Base-by-base conservation (phyloP, 2,797 vertebrate species). In the Xenentodon cancila region DNA sequence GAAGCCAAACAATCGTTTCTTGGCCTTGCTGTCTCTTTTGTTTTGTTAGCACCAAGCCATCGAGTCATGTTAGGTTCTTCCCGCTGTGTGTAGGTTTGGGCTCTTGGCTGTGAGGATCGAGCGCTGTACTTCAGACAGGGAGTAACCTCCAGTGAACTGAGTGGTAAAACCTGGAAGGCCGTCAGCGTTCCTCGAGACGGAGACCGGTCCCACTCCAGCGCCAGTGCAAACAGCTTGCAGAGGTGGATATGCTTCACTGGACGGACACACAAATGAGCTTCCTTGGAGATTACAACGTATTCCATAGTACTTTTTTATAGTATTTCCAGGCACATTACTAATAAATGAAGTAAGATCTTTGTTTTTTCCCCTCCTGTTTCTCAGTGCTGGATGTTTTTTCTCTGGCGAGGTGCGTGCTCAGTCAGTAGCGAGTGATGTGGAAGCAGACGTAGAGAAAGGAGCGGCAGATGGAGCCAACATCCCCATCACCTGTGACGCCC, bases 381-480 rank as follows among this genome's bases (percentile, higher is more conserved):
- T 45, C 85, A 99, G 98, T 17, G 97, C 97, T 6, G 97, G 98
- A 75, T 97, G 95, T 90, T 99, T 95, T 90, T 99, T 99, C 84
- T 93, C 94, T 0, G 95, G 96, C 4, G 97, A 99, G 86, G 94
- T 95, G 50, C 94, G 90, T 44, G 91, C 91, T 71, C 93, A 94
- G 43, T 92, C 93, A 3, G 79, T 69, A 7, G 86, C 80, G 21
- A 94, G 93, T 0, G 94, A 97, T 50, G 85, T 84, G 3, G 96
- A 97, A 53, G 92, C 87, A 0, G 96, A 96, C 20, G 51, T 84
- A 5, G 88, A 90, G 17, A 9, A 93, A 95, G 77, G 85, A 68
- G 44, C 78, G 5, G 25, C 64, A 19, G 84, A 88, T 12, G 79
- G 45, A 22, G 50, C 68, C 60, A 1, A 19, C 45, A 16, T 12